These are phyloP conservation scores for Hydrocynus forskahlii DNA, from an alignment of 2,797 vertebrate genomes.

Conservation along the genomic window DNA sequence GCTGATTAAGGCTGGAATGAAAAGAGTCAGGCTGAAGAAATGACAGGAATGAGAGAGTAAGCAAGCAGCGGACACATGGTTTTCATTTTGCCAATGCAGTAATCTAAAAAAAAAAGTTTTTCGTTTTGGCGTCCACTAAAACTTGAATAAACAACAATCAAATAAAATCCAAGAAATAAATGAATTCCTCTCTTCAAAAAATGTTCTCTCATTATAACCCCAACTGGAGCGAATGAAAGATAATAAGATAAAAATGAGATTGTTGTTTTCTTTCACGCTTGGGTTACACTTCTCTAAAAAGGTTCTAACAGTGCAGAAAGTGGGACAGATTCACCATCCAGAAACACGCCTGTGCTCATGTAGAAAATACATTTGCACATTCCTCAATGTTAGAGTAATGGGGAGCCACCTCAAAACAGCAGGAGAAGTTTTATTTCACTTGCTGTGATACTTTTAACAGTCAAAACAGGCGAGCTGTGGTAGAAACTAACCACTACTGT, in stretches of 20 bases:
- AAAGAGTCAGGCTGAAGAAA: conserved; percentile 56
- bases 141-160: neutral
- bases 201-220: neutral
- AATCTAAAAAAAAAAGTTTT: conserved; percentile 19
- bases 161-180: neutral
- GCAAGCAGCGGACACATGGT: conserved; percentile 55
- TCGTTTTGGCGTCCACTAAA: neutral
- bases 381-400: conserved; percentile 37
- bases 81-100: conserved; percentile 57
- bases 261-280: neutral
- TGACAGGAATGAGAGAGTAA: conserved; percentile 51
- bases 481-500: neutral
- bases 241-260: neutral
- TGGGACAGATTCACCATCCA: conserved; percentile 26
- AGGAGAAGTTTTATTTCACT: conserved; percentile 8
- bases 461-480: neutral
- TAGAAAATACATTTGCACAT: conserved; percentile 41
- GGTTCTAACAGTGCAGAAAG: neutral
- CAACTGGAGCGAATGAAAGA: neutral
- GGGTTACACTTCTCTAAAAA: conserved; percentile 5
- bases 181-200: neutral
- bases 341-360: conserved; percentile 32
- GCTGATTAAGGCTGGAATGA: conserved; percentile 39
- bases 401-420: conserved; percentile 7
- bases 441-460: conserved; percentile 3